A percentile compares a stretch with the other conserved stretches of the same genome.
Conservation (phyloP, 1,140 invertebrate genomes). For the Bombus cullumanus region DNA sequence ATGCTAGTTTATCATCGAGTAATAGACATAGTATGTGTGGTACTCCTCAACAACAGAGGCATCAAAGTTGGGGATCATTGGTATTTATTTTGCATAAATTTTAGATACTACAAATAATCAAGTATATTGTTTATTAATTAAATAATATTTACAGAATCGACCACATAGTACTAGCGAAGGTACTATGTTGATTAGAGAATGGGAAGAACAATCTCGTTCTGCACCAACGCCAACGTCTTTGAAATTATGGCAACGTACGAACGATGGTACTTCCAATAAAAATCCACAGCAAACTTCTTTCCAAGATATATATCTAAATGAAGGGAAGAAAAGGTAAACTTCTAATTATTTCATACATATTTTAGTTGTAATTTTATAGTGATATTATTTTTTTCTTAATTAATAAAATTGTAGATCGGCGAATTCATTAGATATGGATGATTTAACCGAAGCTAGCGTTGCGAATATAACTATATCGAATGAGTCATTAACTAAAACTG, state of each 20-base stretch:
- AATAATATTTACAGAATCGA: constrained; percentile 76
- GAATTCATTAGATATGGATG: constrained; percentile 73
- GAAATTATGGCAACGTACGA: constrained; percentile 78
- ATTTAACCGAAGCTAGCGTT: constrained; percentile 75
- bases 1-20: constrained; percentile 84
- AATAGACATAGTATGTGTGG: constrained; percentile 83
- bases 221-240: constrained; percentile 83
- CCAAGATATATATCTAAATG: constrained; percentile 72
- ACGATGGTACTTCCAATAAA: constrained; percentile 62
- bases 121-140: neutral
- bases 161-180: constrained; percentile 83
- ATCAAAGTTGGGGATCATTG: constrained; percentile 82
- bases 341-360: constrained; percentile 6
- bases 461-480: constrained; percentile 82
- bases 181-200: constrained; percentile 79
- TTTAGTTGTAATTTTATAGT: neutral
- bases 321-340: constrained; percentile 73
- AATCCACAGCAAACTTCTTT: constrained; percentile 74
- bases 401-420: constrained; percentile 61
- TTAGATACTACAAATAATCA: neutral
- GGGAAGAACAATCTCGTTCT: constrained; percentile 85
- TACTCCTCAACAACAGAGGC: constrained; percentile 78
- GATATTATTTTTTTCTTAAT: neutral
- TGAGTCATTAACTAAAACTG: constrained; percentile 79
- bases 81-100: constrained; percentile 62